Conservation (phyloP, 2,113 vertebrate species). For the Cyprinodon brontotheroides region DNA sequence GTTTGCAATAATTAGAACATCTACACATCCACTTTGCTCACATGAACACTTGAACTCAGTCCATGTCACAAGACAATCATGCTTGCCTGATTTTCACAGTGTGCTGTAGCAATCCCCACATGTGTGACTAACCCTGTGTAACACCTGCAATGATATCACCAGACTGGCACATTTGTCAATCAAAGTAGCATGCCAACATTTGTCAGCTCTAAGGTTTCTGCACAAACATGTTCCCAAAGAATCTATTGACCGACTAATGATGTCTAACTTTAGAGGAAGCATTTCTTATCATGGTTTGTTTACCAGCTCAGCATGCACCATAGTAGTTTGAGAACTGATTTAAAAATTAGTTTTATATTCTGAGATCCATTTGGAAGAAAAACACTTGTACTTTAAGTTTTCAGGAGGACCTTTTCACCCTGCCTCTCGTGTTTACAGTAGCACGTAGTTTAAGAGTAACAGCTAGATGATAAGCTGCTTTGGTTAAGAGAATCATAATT, state of each 20-base stretch:
- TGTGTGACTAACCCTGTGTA: constrained; percentile 16
- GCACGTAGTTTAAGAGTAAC: no score
- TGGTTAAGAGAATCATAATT: no score
- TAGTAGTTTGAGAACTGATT: no score
- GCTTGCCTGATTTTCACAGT: not conserved
- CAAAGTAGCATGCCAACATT: constrained; percentile 16
- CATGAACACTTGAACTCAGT: not conserved
- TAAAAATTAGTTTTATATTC: no score
- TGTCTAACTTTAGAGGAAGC: not conserved
- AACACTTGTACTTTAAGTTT: no score
- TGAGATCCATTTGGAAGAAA: no score
- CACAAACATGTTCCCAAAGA: constrained; percentile 29
- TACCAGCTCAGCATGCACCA: no score
- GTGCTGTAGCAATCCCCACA: constrained; percentile 12
- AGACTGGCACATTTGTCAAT: constrained; percentile 16
- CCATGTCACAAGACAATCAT: not conserved
- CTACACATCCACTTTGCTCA: not conserved
- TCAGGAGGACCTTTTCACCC: no score
- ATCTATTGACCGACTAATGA: not conserved
- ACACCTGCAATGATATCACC: constrained; percentile 41
- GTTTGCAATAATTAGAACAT: not conserved
- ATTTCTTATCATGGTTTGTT: not conserved
- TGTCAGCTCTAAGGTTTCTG: constrained; percentile 31
- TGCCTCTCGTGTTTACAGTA: no score
- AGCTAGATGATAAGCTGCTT: no score